Base-by-base conservation (phyloP, 2,113 vertebrate species). In the Boleophthalmus pectinirostris region DNA sequence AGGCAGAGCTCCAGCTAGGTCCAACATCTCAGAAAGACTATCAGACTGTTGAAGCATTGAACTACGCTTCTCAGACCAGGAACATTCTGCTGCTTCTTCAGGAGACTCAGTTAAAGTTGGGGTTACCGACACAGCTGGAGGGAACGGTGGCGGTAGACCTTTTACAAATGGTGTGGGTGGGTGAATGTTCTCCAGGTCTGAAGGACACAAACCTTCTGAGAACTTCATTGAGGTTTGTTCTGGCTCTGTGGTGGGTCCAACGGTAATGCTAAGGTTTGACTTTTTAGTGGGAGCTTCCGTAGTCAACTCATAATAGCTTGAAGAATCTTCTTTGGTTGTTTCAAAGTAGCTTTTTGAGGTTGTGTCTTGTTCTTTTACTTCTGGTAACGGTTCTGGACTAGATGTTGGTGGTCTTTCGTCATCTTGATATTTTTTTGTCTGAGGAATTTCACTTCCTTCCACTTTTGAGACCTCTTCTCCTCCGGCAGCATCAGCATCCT, bases 221-320 rank as follows among this genome's bases (percentile, higher is more conserved):
- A 71, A n/a, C 53, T 65, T 68, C 46, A 2, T 77, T 56, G 75
- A 74, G 1, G 69, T 75, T 7, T 76, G 66, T 46, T 16, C 69
- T 46, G 68, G 73, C 0, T 20, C 24, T 1, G 14, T 53, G 0
- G 38, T 24, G 53, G 82, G 82, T 16, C 72, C 83, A 58, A 73
- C 63, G 11, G 60, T 64, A 23, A 80, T 47, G 53, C 80, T 87
- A 1, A 89, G 10, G 2, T 70, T 10, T 0, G 72, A 43, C 29
- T 71, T 69, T 46, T 83, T 82, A 66, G n/a, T 72, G 49, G 75
- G 46, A 43, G 54, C 43, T 47, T 35, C 67, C 3, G 58, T 61
- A 9, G 24, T 87, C 66, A 92, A 74, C 53, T 92, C 91, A 47
- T 91, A 92, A 76, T 91, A 92, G 60, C 85, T 88, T n/a, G 75